Conservation (phyloP, 1,140 invertebrate species). For the Trachymyrmex septentrionalis region DNA sequence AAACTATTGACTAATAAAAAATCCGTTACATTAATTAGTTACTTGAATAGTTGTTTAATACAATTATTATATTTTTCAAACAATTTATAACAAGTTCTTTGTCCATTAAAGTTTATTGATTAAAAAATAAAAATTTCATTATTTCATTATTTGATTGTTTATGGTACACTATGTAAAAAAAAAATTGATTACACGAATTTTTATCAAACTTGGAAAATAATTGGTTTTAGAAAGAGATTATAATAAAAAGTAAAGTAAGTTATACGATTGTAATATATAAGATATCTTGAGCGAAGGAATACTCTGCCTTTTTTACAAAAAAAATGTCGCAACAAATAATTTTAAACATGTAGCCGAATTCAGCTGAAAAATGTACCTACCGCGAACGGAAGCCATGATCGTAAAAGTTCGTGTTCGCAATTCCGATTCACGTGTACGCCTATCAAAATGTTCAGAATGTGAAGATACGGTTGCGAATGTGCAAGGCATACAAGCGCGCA, state of each 20-base stretch:
- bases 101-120: neutral
- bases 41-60: neutral
- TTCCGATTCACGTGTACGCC: conserved; percentile 27
- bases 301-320: neutral
- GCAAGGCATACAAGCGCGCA: conserved; percentile 11
- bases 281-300: neutral
- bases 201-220: neutral
- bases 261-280: too few species aligned
- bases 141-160: neutral
- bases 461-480: conserved; percentile 14
- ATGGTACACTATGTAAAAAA: neutral
- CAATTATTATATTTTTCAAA: neutral
- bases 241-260: neutral
- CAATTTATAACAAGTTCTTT: neutral
- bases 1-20: neutral
- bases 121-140: neutral
- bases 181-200: neutral
- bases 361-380: neutral
- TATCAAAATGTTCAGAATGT: conserved; percentile 42
- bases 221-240: neutral
- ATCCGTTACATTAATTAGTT: neutral
- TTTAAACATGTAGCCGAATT: neutral
- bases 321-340: neutral
- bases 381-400: neutral
- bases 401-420: conserved; percentile 36